Evolutionary conservation across 2,888 invertebrate genomes (phyloP).

Genomic region (Poecilobothrus nobilitatus): DNA sequence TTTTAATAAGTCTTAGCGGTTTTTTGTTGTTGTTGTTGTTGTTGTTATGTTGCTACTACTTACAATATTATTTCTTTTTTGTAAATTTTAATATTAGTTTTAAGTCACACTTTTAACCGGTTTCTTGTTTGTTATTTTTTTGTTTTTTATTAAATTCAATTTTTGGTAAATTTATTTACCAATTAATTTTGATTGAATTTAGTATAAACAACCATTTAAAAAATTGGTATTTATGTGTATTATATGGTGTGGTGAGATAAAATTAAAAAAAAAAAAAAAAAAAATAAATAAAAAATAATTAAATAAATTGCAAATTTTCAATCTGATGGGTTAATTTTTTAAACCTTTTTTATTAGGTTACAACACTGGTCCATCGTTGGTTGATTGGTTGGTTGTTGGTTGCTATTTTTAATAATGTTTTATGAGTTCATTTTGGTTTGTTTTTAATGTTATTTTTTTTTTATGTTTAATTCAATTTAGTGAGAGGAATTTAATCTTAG

Average conservation of each 20-base stretch:
- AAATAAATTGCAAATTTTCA: neutral
- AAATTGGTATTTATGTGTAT: neutral
- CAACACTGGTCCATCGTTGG: too few relatives aligned
- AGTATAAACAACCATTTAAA: neutral
- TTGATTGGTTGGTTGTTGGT: neutral
- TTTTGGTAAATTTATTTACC: conserved; percentile 6
- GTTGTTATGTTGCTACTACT: neutral
- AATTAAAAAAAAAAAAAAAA: neutral
- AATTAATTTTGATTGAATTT: conserved; percentile 6
- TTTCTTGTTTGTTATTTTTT: neutral
- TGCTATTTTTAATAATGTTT: neutral
- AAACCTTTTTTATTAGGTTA: neutral
- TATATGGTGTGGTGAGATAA: neutral
- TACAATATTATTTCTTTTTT: neutral
- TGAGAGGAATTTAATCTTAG: neutral
- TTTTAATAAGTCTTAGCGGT: neutral
- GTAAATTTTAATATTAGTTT: neutral
- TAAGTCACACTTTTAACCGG: conserved; percentile 1
- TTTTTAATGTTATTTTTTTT: neutral
- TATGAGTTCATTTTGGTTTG: neutral
- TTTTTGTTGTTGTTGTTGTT: neutral
- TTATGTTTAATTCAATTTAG: neutral
- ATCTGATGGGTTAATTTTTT: conserved; percentile 1
- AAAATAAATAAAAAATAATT: neutral
- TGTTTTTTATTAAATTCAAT: neutral